Percentiles rank a stretch among this genome's conserved stretches.
Evolutionary conservation across 92 coral and sea anemone genomes (phyloP).

Genomic region (Parazoanthus swiftii): DNA sequence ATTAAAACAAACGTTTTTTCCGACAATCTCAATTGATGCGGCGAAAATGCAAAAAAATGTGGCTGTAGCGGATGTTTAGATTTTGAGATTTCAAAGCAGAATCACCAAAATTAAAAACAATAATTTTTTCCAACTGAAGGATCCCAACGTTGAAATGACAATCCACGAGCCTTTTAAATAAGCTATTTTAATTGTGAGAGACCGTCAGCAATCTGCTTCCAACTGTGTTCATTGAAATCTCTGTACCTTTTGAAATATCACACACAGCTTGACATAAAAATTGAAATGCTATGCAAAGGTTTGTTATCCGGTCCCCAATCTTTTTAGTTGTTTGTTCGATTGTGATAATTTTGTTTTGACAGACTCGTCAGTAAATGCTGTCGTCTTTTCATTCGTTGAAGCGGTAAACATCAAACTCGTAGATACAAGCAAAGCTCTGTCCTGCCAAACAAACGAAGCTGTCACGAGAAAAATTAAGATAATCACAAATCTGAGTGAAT

Average conservation of each 20-base stretch:
- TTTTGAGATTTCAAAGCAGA: not conserved
- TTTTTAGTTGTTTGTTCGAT: not conserved
- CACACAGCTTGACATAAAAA: not conserved
- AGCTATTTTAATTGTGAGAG: too few species aligned
- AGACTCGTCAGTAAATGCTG: not conserved
- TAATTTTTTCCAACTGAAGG: not conserved
- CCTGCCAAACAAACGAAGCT: not conserved
- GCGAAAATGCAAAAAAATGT: not conserved
- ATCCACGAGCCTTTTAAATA: not conserved
- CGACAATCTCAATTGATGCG: not conserved
- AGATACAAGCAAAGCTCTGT: not conserved
- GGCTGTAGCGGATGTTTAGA: not conserved
- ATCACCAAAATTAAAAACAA: not conserved
- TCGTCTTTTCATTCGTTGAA: not conserved
- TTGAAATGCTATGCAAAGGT: not conserved
- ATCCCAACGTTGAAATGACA: not conserved
- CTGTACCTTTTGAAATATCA: not conserved
- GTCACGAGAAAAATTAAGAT: not conserved
- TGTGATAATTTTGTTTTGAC: slow-evolving; percentile 1
- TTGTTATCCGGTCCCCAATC: not conserved
- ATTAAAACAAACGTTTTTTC: too few species aligned
- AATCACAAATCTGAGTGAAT: not conserved
- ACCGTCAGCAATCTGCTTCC: not conserved
- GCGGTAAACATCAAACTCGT: not conserved
- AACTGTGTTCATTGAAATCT: not conserved